These are phyloP conservation scores for Cydia splendana DNA, from an alignment of 1,140 invertebrate species.

Conservation along the genomic window DNA sequence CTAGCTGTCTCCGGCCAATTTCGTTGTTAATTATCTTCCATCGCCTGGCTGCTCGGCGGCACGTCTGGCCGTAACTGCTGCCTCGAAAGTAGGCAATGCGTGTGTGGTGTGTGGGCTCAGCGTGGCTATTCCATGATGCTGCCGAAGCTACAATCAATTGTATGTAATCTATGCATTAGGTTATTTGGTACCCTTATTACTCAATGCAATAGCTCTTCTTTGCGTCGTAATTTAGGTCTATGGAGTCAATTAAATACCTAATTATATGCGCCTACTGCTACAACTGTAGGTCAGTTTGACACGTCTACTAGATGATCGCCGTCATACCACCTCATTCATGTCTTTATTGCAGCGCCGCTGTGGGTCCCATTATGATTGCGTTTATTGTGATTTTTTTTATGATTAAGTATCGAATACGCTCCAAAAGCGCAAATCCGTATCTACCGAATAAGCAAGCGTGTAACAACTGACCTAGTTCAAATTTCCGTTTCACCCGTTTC, in stretches of 20 bases:
- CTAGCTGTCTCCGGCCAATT: slow-evolving; percentile 76
- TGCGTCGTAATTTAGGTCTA: background rate
- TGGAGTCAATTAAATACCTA: too few species aligned
- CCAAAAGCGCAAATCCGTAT: background rate
- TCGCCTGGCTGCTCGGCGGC: slow-evolving; percentile 57
- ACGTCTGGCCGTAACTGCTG: slow-evolving; percentile 63
- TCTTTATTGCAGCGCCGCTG: background rate
- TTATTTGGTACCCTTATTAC: background rate
- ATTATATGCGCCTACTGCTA: background rate
- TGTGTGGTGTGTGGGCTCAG: slow-evolving; percentile 43
- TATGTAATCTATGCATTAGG: background rate
- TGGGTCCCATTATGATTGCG: background rate
- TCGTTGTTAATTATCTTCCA: slow-evolving; percentile 73
- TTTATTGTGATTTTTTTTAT: background rate
- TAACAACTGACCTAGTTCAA: slow-evolving; percentile 17
- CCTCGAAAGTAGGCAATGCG: slow-evolving; percentile 60
- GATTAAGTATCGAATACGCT: background rate
- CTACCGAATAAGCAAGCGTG: background rate
- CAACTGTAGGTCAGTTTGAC: background rate
- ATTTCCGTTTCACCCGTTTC: slow-evolving; percentile 36
- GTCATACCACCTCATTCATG: background rate
- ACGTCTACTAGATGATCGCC: background rate
- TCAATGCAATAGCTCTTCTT: background rate
- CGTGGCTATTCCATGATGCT: slow-evolving; percentile 49
- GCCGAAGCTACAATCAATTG: slow-evolving; percentile 50